phyloP scores from a whole-genome alignment of 1,140 invertebrate genomes.

The Drosophila ambigua region DNA sequence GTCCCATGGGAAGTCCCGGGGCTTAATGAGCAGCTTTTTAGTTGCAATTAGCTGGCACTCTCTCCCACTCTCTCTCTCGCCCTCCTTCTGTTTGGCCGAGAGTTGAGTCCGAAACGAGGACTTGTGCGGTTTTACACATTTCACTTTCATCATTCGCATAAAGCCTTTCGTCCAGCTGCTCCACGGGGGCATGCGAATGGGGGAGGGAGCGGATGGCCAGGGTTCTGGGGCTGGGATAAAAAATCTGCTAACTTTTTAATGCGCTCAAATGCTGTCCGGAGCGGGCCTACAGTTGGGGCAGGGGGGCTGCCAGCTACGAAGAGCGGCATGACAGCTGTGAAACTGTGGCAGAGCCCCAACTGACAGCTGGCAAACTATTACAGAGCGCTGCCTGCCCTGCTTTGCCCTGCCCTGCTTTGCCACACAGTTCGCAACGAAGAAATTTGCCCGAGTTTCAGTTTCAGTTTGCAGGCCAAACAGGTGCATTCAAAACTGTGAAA shows the following conservation, averaged over 20 bases:
- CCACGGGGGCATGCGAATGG: neutral
- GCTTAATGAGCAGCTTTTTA: conserved; percentile 77
- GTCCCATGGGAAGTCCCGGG: neutral
- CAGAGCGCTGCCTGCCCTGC: no score
- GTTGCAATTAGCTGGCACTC: conserved; percentile 66
- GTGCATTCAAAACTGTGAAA: no score
- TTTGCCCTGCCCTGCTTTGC: no score
- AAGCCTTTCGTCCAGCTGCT: conserved; percentile 15
- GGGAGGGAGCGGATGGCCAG: neutral
- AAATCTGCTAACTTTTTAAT: conserved; percentile 73
- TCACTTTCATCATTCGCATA: conserved; percentile 71
- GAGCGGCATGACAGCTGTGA: conserved; percentile 26
- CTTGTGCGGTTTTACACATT: conserved; percentile 61
- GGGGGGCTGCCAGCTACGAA: neutral
- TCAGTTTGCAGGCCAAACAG: no score
- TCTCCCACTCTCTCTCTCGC: neutral
- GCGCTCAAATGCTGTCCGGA: conserved; percentile 57
- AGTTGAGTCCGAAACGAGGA: conserved; percentile 14
- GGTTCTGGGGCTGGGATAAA: neutral
- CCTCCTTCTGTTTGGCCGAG: neutral
- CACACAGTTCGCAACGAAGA: no score
- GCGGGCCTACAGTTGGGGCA: neutral
- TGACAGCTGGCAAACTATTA: conserved; percentile 6
- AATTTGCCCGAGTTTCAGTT: no score
- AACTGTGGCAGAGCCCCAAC: conserved; percentile 29